These are phyloP conservation scores for Clanis bilineata DNA, from an alignment of 2,888 invertebrate species.

Conservation along the genomic window DNA sequence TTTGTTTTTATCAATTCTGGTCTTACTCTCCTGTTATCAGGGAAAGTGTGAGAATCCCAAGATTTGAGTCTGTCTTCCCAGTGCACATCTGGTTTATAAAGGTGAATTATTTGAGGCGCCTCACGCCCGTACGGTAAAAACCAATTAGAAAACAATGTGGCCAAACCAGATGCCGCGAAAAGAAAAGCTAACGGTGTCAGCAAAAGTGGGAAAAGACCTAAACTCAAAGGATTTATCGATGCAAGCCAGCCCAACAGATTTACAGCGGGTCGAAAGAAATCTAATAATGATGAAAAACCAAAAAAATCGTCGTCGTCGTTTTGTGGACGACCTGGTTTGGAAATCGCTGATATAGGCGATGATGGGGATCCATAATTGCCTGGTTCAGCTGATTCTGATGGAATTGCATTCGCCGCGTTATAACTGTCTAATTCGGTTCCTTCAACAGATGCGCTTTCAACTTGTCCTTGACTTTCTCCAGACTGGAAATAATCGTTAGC, in stretches of 20 bases:
- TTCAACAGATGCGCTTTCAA: slow-evolving; percentile 65
- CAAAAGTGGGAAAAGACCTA: slow-evolving; percentile 82
- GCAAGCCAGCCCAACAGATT: slow-evolving; percentile 78
- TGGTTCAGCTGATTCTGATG: slow-evolving; percentile 50
- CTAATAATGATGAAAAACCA: slow-evolving; percentile 65
- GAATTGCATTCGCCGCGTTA: slow-evolving; percentile 53
- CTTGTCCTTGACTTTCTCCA: slow-evolving; percentile 54
- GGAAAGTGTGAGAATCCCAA: slow-evolving; percentile 70
- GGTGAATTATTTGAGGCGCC: slow-evolving; percentile 60
- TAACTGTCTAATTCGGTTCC: slow-evolving; percentile 59
- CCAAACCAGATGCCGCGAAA: slow-evolving; percentile 83
- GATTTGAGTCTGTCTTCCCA: slow-evolving; percentile 82
- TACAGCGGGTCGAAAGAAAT: slow-evolving; percentile 76
- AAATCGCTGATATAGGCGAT: slow-evolving; percentile 50
- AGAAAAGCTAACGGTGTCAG: slow-evolving; percentile 85
- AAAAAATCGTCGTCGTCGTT: slow-evolving; percentile 75
- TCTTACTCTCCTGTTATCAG: slow-evolving; percentile 53
- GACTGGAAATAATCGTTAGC: slow-evolving; percentile 58
- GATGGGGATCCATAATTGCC: slow-evolving; percentile 47
- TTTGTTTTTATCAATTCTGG: slow-evolving; percentile 39
- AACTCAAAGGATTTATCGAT: slow-evolving; percentile 82
- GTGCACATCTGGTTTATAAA: slow-evolving; percentile 79
- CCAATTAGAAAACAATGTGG: slow-evolving; percentile 85
- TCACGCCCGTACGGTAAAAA: slow-evolving; percentile 78
- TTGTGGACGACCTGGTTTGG: slow-evolving; percentile 51